phyloP scores from a whole-genome alignment of 2,113 vertebrate genomes.

The Phylloscopus trochilus region DNA sequence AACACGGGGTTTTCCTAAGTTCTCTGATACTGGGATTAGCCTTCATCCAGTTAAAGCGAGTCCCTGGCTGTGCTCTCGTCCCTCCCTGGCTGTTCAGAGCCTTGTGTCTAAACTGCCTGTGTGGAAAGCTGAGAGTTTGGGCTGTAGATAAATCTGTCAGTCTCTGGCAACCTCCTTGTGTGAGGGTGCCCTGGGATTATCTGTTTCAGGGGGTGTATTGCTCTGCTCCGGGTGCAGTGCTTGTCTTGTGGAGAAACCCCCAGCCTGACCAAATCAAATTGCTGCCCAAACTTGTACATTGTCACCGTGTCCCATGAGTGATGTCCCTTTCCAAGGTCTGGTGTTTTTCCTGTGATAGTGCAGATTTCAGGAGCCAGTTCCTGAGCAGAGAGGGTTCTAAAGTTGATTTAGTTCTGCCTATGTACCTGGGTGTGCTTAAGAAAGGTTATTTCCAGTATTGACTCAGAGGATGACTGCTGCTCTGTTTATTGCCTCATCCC shows the following conservation, averaged over 20 bases:
- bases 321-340: not conserved
- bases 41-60: conserved; percentile 58
- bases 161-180: not conserved
- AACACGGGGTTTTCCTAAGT: conserved; percentile 18
- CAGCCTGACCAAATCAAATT: not conserved
- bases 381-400: not conserved
- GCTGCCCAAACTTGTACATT: not conserved
- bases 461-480: not conserved
- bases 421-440: not conserved
- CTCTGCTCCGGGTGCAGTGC: not conserved
- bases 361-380: not conserved
- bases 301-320: not conserved
- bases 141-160: not conserved
- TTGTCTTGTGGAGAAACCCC: not conserved
- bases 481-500: not conserved
- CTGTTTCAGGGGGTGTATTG: not conserved
- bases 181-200: not conserved
- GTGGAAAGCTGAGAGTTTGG: not conserved
- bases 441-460: not conserved
- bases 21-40: conserved; percentile 56
- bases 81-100: not conserved
- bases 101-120: not conserved
- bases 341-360: not conserved
- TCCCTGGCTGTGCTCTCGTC: not conserved
- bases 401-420: not conserved